Base-by-base conservation (phyloP, 2,113 vertebrate genomes). In the Anhinga anhinga region DNA sequence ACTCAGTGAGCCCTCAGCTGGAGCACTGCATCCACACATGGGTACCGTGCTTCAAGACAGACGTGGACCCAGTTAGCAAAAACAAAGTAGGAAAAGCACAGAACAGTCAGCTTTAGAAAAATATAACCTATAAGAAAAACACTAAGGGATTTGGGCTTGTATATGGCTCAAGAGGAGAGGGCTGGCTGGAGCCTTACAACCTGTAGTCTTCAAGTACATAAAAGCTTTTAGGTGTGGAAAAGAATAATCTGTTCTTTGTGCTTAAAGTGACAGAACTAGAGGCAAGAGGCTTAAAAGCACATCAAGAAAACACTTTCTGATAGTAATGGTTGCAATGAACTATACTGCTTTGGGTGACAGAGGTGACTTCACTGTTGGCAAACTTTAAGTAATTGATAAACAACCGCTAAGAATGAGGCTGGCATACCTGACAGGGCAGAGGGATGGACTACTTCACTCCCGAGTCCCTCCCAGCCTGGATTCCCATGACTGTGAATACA, bases 371-470 rank as follows among this genome's bases (percentile, higher is more conserved):
- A 4, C 10, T 5, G 14, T 5, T 61, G 74, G 20, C 34, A 58
- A 74, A 36, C n/a, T 61, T 13, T 4, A 21, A 26, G 91, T 9
- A 55, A 62, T 0, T 26, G 62, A 42, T 1, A 71, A 45, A 27
- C 2, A 10, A 0, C 9, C 55, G 30, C 0, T 18, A 4, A 25
- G 66, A 23, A 26, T 2, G 36, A 49, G 66, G 47, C 8, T 18
- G 69, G 52, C 47, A 34, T 0, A 26, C 1, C 55, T 23, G 55
- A 4, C 72, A 2, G 21, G 0, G 1, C 40, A 17, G 38, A 18
- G 36, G 27, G 27, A 69, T 8, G 53, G 36, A 53, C 8, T 40
- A 2, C 77, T 21, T 5, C 55, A 4, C 34, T 15, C 45, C 71
- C 76, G 0, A 45, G 73, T 38, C 30, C 32, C 62, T n/a, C 30